These are phyloP conservation scores for Nebria brevicollis DNA, from an alignment of 2,888 invertebrate species.

Conservation along the genomic window DNA sequence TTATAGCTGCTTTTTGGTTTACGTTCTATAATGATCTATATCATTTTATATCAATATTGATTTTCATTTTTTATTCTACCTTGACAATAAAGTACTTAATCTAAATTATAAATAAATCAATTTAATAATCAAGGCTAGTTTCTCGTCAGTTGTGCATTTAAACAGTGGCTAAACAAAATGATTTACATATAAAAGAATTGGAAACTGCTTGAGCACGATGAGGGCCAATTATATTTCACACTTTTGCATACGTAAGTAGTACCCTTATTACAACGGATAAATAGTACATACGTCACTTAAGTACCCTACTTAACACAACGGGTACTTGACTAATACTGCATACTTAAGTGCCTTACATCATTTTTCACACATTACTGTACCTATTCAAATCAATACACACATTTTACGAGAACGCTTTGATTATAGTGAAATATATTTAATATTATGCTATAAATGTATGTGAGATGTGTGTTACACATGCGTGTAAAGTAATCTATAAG, in stretches of 20 bases:
- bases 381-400: neutral
- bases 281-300: slow-evolving; percentile 42
- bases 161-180: slow-evolving; percentile 24
- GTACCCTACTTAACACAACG: slow-evolving; percentile 35
- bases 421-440: too few relatives aligned
- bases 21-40: neutral
- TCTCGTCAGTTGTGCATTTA: neutral
- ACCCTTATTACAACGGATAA: slow-evolving; percentile 42
- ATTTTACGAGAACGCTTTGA: neutral
- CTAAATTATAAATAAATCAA: neutral
- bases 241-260: slow-evolving; percentile 39
- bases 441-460: too few relatives aligned
- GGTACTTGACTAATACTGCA: slow-evolving; percentile 42
- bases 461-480: neutral
- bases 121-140: neutral
- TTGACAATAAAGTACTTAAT: too few relatives aligned
- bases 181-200: slow-evolving; percentile 42
- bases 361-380: neutral
- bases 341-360: neutral
- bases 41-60: neutral
- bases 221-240: slow-evolving; percentile 46
- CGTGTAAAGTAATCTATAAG: neutral
- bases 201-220: slow-evolving; percentile 36
- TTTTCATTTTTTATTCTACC: neutral
- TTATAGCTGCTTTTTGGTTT: neutral